Evolutionary conservation across 1,140 invertebrate genomes (phyloP).

Genomic region (Cotesia glomerata): DNA sequence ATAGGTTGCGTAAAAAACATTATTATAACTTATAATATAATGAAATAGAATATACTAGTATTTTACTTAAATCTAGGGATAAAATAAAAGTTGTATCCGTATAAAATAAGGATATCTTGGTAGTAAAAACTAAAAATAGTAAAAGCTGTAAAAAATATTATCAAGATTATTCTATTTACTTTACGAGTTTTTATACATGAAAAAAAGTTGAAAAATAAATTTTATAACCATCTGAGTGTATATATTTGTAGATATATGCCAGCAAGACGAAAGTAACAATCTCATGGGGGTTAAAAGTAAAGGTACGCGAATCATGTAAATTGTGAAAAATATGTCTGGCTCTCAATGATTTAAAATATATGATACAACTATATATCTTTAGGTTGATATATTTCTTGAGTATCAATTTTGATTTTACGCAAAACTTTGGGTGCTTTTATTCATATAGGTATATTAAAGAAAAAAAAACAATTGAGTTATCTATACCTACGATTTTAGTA

Average conservation of each 20-base stretch:
- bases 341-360: constrained; percentile 28
- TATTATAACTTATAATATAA: too few relatives aligned
- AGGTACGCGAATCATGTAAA: constrained; percentile 28
- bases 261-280: constrained; percentile 8
- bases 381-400: not conserved
- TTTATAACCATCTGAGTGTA: not conserved
- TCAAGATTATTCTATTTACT: too few relatives aligned
- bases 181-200: not conserved
- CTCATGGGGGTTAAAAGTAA: constrained; percentile 10
- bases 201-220: constrained; percentile 9
- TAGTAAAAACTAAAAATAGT: too few relatives aligned
- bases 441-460: not conserved
- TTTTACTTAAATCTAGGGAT: too few relatives aligned
- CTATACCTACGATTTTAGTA: constrained; percentile 40
- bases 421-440: not conserved
- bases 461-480: not conserved
- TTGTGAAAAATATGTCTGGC: constrained; percentile 30
- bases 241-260: not conserved
- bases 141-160: too few relatives aligned
- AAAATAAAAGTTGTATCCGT: too few relatives aligned
- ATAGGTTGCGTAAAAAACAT: too few relatives aligned
- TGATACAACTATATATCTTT: constrained; percentile 3
- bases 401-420: constrained; percentile 7
- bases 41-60: too few relatives aligned
- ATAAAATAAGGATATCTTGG: too few relatives aligned